phyloP scores from a whole-genome alignment of 2,797 vertebrate genomes.

The Myotis vivesi region DNA sequence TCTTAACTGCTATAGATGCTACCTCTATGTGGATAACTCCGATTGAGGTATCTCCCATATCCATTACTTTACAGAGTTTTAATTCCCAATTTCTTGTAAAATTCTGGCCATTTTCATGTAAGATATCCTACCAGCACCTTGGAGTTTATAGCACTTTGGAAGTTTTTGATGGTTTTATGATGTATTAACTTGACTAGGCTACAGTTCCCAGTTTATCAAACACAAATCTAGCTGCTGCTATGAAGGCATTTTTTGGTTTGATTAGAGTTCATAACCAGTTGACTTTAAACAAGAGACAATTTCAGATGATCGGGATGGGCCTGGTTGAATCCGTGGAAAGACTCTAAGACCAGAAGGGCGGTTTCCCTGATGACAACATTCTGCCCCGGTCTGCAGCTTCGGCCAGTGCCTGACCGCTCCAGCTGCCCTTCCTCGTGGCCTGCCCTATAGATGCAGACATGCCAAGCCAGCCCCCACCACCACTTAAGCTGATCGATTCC shows the following conservation, averaged over 20 bases:
- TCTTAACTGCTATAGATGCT: neutral
- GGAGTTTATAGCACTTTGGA: neutral
- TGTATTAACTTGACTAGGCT: neutral
- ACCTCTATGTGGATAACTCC: no score
- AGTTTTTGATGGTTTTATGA: neutral
- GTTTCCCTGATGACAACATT: neutral
- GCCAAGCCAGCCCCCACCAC: neutral
- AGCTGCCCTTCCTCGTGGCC: neutral
- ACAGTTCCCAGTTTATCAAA: neutral
- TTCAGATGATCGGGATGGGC: neutral
- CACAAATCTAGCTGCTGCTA: neutral
- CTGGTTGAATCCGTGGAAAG: neutral
- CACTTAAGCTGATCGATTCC: neutral
- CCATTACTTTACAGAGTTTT: neutral
- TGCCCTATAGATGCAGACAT: neutral
- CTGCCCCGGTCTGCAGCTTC: accelerated
- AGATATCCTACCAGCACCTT: neutral
- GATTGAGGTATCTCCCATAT: neutral
- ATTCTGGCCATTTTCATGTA: neutral
- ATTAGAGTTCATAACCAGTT: neutral
- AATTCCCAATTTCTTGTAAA: neutral
- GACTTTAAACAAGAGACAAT: neutral
- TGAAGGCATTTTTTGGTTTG: neutral
- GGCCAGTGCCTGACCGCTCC: accelerated
- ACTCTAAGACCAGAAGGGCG: neutral